These are phyloP conservation scores for Polyommatus iphigenia DNA, from an alignment of 2,888 invertebrate species.

Conservation along the genomic window DNA sequence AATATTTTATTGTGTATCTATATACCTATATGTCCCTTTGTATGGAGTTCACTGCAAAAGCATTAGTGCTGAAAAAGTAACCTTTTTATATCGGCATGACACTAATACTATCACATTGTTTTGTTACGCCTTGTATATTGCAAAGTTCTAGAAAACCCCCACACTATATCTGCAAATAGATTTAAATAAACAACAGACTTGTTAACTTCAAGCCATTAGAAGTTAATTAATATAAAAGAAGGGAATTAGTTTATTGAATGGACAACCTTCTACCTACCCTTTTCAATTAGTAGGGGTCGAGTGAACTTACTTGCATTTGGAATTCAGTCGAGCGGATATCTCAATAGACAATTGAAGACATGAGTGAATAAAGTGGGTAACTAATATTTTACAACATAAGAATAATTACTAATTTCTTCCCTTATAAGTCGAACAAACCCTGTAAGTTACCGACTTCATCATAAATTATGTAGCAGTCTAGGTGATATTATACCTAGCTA, in stretches of 20 bases:
- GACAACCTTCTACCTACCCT: constrained; percentile 14
- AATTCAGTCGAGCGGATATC: not conserved
- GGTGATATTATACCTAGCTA: no score
- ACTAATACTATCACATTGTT: no score
- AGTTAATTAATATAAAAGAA: constrained; percentile 3
- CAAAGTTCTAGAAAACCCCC: not conserved
- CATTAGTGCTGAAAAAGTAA: not conserved
- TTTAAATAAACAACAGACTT: not conserved
- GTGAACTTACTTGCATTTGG: constrained; percentile 9
- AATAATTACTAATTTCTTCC: no score
- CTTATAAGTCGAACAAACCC: no score
- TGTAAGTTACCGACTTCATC: no score
- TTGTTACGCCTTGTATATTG: no score
- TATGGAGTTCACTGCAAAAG: not conserved
- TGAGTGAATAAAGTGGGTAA: no score
- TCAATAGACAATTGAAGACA: not conserved
- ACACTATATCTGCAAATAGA: not conserved
- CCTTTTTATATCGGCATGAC: no score
- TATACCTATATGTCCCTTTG: no score
- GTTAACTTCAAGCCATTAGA: not conserved
- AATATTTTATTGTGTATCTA: no score
- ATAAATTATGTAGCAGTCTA: no score
- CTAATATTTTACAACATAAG: no score
- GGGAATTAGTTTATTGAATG: constrained; percentile 7
- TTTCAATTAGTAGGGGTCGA: constrained; percentile 23